These are phyloP conservation scores for Nothocercus nigrocapillus DNA, from an alignment of 2,113 vertebrate genomes.

Conservation along the genomic window DNA sequence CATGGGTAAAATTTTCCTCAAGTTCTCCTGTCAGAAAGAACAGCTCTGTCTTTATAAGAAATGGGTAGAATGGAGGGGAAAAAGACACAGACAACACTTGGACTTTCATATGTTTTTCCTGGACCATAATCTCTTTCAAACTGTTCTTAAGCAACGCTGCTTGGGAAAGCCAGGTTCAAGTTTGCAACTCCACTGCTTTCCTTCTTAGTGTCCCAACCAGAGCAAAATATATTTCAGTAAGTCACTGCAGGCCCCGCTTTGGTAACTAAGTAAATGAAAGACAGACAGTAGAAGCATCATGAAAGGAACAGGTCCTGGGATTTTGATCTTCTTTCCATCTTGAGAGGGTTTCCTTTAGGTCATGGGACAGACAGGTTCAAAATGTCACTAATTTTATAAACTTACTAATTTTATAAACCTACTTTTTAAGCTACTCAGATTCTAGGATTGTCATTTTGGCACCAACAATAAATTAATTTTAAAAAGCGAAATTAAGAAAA, in stretches of 20 bases:
- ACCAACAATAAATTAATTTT: slow-evolving; percentile 8
- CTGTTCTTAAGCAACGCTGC: neutral
- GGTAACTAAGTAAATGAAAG: neutral
- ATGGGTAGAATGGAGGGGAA: neutral
- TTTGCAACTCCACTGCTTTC: neutral
- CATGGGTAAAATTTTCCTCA: neutral
- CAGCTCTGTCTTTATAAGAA: neutral
- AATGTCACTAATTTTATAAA: neutral
- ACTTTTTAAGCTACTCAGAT: neutral
- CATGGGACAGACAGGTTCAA: neutral
- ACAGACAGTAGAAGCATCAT: neutral
- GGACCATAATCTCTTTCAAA: neutral
- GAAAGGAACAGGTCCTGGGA: neutral
- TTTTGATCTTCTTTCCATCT: neutral
- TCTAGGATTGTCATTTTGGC: neutral
- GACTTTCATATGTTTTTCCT: neutral
- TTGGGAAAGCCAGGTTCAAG: neutral
- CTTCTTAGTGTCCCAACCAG: neutral
- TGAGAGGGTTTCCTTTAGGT: neutral
- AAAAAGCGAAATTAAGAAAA: slow-evolving; percentile 47
- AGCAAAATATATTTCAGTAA: neutral
- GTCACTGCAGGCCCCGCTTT: neutral
- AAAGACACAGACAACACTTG: neutral
- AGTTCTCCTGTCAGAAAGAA: neutral
- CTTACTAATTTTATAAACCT: neutral